Percentiles rank a stretch among this genome's conserved stretches.
phyloP scores from a whole-genome alignment of 2,113 vertebrate species.

The Rhabdomys dilectus region DNA sequence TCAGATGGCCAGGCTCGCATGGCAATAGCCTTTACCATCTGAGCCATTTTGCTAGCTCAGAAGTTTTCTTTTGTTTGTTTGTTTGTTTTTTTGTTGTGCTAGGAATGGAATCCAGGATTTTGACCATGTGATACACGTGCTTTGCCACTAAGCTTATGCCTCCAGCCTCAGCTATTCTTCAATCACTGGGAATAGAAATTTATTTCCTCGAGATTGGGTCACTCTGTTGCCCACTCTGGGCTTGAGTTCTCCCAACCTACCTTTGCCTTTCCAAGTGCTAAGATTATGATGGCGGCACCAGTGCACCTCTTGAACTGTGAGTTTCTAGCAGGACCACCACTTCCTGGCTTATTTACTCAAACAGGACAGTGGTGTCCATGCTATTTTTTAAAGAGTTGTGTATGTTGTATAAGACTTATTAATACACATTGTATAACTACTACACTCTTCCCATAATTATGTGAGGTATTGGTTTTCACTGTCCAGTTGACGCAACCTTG shows the following conservation, averaged over 20 bases:
- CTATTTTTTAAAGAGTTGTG: neutral
- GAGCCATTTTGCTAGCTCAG: neutral
- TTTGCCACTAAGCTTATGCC: neutral
- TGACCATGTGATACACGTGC: neutral
- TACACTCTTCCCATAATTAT: neutral
- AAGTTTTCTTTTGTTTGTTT: no score
- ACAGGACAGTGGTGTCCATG: constrained; percentile 4
- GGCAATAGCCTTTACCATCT: neutral
- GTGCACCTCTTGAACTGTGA: neutral
- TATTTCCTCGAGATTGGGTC: neutral
- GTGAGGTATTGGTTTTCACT: constrained; percentile 3
- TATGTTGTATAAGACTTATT: neutral
- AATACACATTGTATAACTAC: neutral
- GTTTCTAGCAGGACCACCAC: neutral
- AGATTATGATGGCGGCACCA: neutral
- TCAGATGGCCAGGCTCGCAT: no score
- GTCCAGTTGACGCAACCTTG: neutral
- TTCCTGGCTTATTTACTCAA: neutral
- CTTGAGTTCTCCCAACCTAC: neutral
- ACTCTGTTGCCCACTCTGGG: no score
- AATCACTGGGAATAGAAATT: neutral
- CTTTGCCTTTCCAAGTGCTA: neutral
- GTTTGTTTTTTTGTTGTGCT: neutral
- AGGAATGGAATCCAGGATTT: neutral
- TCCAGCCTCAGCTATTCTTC: neutral